phyloP scores from a whole-genome alignment of 1,140 invertebrate species.

The Magallana angulata region DNA sequence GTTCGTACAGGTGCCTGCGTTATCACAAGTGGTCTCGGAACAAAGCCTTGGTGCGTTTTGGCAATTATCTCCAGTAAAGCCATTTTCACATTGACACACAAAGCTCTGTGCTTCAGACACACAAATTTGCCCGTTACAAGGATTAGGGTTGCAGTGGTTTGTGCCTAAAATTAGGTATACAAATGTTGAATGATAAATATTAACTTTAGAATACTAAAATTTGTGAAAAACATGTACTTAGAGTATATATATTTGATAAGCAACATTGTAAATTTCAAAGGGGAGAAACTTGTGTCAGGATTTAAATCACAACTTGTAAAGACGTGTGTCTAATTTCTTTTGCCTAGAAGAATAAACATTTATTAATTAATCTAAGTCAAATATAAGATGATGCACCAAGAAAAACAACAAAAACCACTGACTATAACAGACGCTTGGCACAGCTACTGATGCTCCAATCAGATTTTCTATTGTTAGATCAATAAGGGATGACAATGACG shows the following conservation, averaged over 20 bases:
- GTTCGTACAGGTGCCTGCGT: conserved; percentile 7
- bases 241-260: too few species aligned
- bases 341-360: too few species aligned
- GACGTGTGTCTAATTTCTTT: too few species aligned
- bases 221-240: too few species aligned
- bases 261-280: too few species aligned
- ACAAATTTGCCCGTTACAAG: conserved; percentile 7
- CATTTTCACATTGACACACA: conserved; percentile 25
- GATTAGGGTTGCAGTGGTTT: conserved; percentile 1
- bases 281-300: too few species aligned
- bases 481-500: background rate
- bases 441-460: background rate
- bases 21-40: background rate
- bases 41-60: background rate
- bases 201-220: too few species aligned
- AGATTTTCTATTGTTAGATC: background rate
- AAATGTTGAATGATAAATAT: too few species aligned
- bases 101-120: background rate
- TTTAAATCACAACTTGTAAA: too few species aligned
- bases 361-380: too few species aligned
- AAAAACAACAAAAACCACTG: background rate
- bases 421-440: background rate
- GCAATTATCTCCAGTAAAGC: background rate
- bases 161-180: background rate
- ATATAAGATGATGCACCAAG: too few species aligned